Percentiles rank a stretch among this genome's conserved stretches.
phyloP scores from a whole-genome alignment of 2,113 vertebrate genomes.

The Tupaia tana region DNA sequence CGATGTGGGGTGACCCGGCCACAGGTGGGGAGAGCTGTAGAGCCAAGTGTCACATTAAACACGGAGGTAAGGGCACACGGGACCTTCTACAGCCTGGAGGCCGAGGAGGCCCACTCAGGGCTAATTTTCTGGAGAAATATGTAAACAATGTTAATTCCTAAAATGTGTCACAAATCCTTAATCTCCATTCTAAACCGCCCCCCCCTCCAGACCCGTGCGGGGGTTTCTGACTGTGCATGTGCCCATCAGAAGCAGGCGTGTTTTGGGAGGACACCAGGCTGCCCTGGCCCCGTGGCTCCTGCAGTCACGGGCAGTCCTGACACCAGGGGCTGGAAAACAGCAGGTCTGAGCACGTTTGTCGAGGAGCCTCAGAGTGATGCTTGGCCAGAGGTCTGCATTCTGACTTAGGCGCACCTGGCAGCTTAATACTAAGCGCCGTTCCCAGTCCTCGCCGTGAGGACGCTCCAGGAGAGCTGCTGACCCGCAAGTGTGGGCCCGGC shows the following conservation, averaged over 20 bases:
- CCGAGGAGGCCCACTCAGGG: fast-evolving
- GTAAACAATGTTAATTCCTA: neutral
- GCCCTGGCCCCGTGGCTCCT: neutral
- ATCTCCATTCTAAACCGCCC: neutral
- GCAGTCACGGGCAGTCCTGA: neutral
- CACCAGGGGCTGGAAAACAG: neutral
- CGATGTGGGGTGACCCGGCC: fast-evolving
- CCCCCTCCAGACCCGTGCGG: no score
- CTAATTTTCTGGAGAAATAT: no score
- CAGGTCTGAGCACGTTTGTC: no score
- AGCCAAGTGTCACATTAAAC: no score
- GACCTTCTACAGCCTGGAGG: neutral
- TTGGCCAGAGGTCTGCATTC: fast-evolving
- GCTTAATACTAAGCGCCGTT: fast-evolving
- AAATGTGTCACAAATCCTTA: no score
- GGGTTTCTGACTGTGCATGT: neutral
- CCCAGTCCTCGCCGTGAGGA: neutral
- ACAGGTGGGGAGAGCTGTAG: fast-evolving
- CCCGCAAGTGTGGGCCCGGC: fast-evolving
- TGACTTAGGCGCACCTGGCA: fast-evolving
- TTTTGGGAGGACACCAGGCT: neutral
- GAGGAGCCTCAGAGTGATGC: neutral
- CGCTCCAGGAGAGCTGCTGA: neutral
- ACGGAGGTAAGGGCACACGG: fast-evolving
- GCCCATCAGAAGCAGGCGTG: fast-evolving